These are phyloP conservation scores for Ciona savignyi DNA, from an alignment of 23 tunicate genomes.

Conservation along the genomic window DNA sequence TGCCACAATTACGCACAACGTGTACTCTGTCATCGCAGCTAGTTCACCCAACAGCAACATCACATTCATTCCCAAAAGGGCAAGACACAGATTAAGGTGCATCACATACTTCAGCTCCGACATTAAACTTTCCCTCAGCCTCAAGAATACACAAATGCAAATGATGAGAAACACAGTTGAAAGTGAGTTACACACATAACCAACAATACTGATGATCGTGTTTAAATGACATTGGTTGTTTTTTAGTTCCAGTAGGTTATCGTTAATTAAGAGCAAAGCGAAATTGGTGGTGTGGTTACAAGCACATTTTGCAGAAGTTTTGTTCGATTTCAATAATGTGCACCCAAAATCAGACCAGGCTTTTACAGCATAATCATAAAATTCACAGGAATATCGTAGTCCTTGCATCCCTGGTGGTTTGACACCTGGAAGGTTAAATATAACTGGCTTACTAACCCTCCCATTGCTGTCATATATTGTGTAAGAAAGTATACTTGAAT, in stretches of 20 bases:
- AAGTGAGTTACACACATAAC: constrained; percentile 10
- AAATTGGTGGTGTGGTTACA: constrained; percentile 47
- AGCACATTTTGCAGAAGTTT: constrained; percentile 2
- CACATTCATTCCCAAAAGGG: constrained; percentile 16
- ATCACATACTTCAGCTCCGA: constrained; percentile 5
- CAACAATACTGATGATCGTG: background rate
- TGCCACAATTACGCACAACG: constrained; percentile 1
- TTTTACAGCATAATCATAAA: background rate
- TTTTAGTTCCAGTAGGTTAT: background rate
- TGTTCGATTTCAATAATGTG: background rate
- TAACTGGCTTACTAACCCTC: constrained; percentile 19
- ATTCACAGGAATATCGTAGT: constrained; percentile 16
- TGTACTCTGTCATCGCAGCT: background rate
- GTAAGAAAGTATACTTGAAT: constrained; percentile 18
- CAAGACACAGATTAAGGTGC: constrained; percentile 19
- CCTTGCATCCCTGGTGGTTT: background rate
- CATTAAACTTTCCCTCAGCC: background rate
- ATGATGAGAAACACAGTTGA: constrained; percentile 17
- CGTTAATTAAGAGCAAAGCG: constrained; percentile 19
- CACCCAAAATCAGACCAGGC: constrained; percentile 26
- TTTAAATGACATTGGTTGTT: background rate
- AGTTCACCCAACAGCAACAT: constrained; percentile 10
- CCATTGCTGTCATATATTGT: constrained; percentile 2
- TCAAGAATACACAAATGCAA: background rate
- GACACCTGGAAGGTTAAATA: constrained; percentile 1